These are phyloP conservation scores for Holothuria glaberrima DNA, from an alignment of 35 echinoderm and acorn worm genomes.

Conservation along the genomic window DNA sequence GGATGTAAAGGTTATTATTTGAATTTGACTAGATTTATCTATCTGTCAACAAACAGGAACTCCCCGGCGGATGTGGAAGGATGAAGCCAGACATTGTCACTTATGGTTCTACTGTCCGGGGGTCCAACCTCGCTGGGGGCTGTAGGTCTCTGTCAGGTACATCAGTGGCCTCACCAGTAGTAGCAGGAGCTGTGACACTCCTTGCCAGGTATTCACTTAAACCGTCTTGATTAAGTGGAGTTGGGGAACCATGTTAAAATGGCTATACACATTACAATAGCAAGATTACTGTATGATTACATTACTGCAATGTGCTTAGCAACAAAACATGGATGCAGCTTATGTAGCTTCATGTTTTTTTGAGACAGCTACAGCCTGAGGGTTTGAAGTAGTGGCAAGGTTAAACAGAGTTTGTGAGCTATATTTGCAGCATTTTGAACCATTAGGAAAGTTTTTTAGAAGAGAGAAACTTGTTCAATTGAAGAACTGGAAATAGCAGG, in stretches of 20 bases:
- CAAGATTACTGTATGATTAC: slow-evolving; percentile 65
- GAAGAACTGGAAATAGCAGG: no score
- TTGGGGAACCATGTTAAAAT: no score
- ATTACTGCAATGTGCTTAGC: slow-evolving; percentile 84
- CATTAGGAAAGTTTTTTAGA: no score
- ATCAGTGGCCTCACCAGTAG: slow-evolving; percentile 95
- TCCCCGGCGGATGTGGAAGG: slow-evolving; percentile 88
- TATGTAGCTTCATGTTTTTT: slow-evolving; percentile 76
- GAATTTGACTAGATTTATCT: no score
- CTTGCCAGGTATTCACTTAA: slow-evolving; percentile 74
- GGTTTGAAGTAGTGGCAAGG: background rate
- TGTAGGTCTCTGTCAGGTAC: slow-evolving; percentile 95
- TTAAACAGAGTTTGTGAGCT: background rate
- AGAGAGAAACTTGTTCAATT: no score
- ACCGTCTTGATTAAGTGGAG: background rate
- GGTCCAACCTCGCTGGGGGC: slow-evolving; percentile 82
- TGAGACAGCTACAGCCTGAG: slow-evolving; percentile 82
- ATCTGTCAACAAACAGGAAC: slow-evolving; percentile 57
- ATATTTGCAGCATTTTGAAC: no score
- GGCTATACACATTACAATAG: background rate
- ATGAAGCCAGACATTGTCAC: slow-evolving; percentile 98
- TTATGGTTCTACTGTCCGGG: slow-evolving; percentile 87
- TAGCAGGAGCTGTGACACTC: slow-evolving; percentile 90
- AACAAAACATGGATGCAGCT: slow-evolving; percentile 67
- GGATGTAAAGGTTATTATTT: no score